A percentile compares a stretch with the other conserved stretches of the same genome.
Evolutionary conservation across 2,888 invertebrate species (phyloP).

Genomic region (Megamerina dolium): DNA sequence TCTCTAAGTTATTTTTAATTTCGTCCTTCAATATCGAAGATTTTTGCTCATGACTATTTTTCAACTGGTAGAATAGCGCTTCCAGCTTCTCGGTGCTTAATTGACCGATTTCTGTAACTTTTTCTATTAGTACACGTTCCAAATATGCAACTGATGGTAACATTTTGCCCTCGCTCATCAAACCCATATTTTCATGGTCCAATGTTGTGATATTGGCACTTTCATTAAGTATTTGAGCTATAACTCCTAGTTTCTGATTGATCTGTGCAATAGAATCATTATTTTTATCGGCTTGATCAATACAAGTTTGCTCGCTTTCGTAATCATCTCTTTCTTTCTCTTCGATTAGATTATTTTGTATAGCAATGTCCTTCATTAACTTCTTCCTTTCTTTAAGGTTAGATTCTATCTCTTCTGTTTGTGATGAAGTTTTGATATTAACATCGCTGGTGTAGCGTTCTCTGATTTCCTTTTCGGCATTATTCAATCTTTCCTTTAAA

Average conservation of each 20-base stretch:
- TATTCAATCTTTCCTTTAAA: conserved; percentile 58
- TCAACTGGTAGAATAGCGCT: conserved; percentile 32
- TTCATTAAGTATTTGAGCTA: conserved; percentile 27
- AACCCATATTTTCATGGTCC: conserved; percentile 4
- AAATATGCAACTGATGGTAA: conserved; percentile 32
- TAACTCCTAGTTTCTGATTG: conserved; percentile 31
- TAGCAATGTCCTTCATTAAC: conserved; percentile 28
- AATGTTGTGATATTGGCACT: conserved; percentile 14
- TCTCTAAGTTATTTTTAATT: no score
- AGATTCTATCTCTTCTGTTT: neutral
- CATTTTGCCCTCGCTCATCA: neutral
- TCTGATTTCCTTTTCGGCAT: conserved; percentile 54
- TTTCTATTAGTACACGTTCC: conserved; percentile 33
- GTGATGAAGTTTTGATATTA: conserved; percentile 8
- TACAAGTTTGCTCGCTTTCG: conserved; percentile 34
- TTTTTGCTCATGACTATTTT: conserved; percentile 35
- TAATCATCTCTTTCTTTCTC: conserved; percentile 33
- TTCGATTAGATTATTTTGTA: conserved; percentile 32
- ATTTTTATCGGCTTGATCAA: conserved; percentile 29
- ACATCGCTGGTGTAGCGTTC: conserved; percentile 22
- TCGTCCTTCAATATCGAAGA: conserved; percentile 32
- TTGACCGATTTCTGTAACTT: conserved; percentile 36
- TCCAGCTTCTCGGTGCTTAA: conserved; percentile 33
- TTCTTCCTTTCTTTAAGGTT: neutral
- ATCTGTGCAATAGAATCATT: conserved; percentile 32